These are phyloP conservation scores for Scaeva pyrastri DNA, from an alignment of 2,888 invertebrate species.

Conservation along the genomic window DNA sequence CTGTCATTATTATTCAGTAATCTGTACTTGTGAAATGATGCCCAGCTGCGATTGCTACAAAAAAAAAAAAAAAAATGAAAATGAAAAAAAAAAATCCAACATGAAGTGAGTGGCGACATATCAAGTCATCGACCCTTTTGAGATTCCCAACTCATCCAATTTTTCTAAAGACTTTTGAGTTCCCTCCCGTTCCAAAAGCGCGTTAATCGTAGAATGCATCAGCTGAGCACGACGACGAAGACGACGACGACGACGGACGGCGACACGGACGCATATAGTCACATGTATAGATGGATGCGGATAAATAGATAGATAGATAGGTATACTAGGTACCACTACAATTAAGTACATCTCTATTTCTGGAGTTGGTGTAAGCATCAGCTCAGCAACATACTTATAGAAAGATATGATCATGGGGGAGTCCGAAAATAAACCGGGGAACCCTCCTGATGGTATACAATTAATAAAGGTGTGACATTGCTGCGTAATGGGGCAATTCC, in stretches of 20 bases:
- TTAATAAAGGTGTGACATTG: slow-evolving; percentile 82
- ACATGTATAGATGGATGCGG: neutral
- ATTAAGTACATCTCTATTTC: slow-evolving; percentile 57
- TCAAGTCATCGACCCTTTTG: slow-evolving; percentile 72
- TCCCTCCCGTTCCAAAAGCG: slow-evolving; percentile 16
- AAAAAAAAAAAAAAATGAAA: slow-evolving; percentile 20
- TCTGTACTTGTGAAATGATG: slow-evolving; percentile 53
- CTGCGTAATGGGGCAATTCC: slow-evolving; percentile 77
- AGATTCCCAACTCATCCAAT: slow-evolving; percentile 44
- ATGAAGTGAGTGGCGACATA: slow-evolving; percentile 49
- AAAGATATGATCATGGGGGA: slow-evolving; percentile 54
- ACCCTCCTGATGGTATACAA: slow-evolving; percentile 78
- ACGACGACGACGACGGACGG: neutral
- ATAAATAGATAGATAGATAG: neutral
- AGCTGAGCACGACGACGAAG: slow-evolving; percentile 56
- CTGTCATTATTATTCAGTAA: slow-evolving; percentile 63
- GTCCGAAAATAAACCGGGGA: slow-evolving; percentile 71
- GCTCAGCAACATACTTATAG: slow-evolving; percentile 11
- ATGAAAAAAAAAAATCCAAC: neutral
- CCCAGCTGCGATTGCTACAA: slow-evolving; percentile 71
- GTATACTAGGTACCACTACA: slow-evolving; percentile 4
- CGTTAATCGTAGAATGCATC: slow-evolving; percentile 70
- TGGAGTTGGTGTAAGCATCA: slow-evolving; percentile 19
- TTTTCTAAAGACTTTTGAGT: slow-evolving; percentile 20
- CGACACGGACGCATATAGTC: neutral